Evolutionary conservation across 2,888 invertebrate genomes (phyloP).

Genomic region (Caenorhabditis imperialis): DNA sequence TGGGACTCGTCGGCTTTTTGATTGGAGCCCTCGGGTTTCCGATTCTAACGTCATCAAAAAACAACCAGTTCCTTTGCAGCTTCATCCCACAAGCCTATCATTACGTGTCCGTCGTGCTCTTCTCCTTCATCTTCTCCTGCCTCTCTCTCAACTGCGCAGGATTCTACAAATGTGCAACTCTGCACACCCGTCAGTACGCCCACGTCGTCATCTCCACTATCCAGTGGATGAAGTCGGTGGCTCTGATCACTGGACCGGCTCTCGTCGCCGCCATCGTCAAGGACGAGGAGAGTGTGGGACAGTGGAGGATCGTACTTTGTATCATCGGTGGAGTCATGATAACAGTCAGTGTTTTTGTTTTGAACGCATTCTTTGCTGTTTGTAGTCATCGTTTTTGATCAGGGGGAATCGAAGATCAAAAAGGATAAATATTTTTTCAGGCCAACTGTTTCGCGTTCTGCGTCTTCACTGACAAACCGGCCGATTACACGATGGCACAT

Average conservation of each 20-base stretch:
- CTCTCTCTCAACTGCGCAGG: slow-evolving; percentile 71
- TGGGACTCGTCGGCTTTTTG: slow-evolving; percentile 65
- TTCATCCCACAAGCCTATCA: slow-evolving; percentile 41
- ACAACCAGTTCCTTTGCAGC: slow-evolving; percentile 9
- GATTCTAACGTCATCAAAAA: slow-evolving; percentile 22
- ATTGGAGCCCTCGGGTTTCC: slow-evolving; percentile 49
- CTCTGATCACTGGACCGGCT: slow-evolving; percentile 70
- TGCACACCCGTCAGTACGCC: slow-evolving; percentile 70
- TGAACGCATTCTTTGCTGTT: no score
- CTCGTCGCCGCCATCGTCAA: slow-evolving; percentile 64
- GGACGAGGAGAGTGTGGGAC: slow-evolving; percentile 54
- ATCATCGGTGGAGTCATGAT: slow-evolving; percentile 37
- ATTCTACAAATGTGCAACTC: slow-evolving; percentile 74
- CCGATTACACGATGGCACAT: slow-evolving; percentile 40
- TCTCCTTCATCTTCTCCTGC: slow-evolving; percentile 65
- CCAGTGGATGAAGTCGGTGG: slow-evolving; percentile 75
- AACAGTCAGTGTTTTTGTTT: slow-evolving; percentile 13
- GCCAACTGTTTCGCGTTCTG: slow-evolving; percentile 30
- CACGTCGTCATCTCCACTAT: slow-evolving; percentile 71
- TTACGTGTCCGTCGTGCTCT: slow-evolving; percentile 52
- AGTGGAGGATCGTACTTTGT: slow-evolving; percentile 55
- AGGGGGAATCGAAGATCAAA: background rate
- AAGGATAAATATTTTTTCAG: slow-evolving; percentile 17
- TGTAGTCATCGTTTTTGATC: no score
- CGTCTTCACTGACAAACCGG: slow-evolving; percentile 51